Percentiles rank a stretch among this genome's conserved stretches.
phyloP scores from a whole-genome alignment of 30 jellyfish, hydroid and myxozoan genomes.

The Morbakka virulenta region DNA sequence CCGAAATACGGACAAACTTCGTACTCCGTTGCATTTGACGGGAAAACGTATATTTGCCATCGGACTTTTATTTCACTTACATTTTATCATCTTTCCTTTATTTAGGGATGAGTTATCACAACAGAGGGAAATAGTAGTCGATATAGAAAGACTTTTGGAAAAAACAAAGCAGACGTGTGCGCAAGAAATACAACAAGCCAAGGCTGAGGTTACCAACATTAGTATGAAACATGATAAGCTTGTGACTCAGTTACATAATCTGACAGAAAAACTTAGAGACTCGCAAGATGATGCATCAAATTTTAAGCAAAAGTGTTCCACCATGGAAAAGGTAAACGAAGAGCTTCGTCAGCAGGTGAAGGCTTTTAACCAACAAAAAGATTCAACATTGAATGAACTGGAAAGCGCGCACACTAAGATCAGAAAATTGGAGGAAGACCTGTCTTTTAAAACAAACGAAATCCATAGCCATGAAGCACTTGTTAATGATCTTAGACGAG shows the following conservation, averaged over 20 bases:
- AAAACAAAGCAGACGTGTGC: constrained; percentile 44
- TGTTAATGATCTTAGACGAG: constrained; percentile 15
- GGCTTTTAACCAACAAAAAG: constrained; percentile 51
- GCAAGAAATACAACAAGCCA: constrained; percentile 49
- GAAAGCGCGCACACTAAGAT: constrained; percentile 36
- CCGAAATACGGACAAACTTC: too few relatives aligned
- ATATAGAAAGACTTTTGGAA: constrained; percentile 21
- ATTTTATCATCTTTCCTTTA: too few relatives aligned
- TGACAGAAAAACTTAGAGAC: constrained; percentile 2
- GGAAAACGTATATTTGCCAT: too few relatives aligned
- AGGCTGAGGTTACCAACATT: constrained; percentile 16
- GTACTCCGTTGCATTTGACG: too few relatives aligned
- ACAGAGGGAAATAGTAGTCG: constrained; percentile 44
- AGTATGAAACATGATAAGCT: constrained; percentile 32
- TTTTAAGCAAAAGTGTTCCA: neutral
- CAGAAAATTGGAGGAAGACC: constrained; percentile 43
- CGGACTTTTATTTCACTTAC: too few relatives aligned
- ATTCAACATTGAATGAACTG: constrained; percentile 55
- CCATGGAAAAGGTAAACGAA: constrained; percentile 23
- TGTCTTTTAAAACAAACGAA: constrained; percentile 18
- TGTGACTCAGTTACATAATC: constrained; percentile 5
- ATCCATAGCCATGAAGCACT: constrained; percentile 6
- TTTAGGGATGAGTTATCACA: constrained; percentile 49
- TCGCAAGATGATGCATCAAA: constrained; percentile 9
- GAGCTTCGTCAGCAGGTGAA: constrained; percentile 45